Evolutionary conservation across 2,113 vertebrate genomes (phyloP), one percentile per base, ranked within the genome.

Genomic region (Myodes glareolus): DNA sequence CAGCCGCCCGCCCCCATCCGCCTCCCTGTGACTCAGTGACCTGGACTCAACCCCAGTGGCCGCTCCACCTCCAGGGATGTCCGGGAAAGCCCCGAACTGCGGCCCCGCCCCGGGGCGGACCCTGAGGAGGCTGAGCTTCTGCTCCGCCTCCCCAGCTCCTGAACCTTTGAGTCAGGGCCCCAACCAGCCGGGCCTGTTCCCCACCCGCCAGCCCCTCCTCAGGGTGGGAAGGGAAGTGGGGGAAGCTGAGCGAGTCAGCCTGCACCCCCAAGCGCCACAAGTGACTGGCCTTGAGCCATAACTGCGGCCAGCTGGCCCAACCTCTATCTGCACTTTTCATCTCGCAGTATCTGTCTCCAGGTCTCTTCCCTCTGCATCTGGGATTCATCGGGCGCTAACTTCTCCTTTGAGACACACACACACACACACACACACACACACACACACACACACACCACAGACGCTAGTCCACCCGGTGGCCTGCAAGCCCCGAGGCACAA

Each of bases 1-100:
- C 91, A 36, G 81, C 61, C 39, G 90, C 90, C 58, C 39, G 67
- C 92, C 88, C 65, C 65, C 47, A 67, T 70, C 47, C 29, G 25
- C 90, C 95, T 82, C 88, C n/a, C 88, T 0, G 33, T 77, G 96
- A 96, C 96, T 97, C 92, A 42, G 76, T 98, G 98, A 98, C 98
- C 98, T 5, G 96, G 94, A 87, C 92, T 90, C 97, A 97, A 98
- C 98, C 98, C 88, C 95, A 58, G 91, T 29, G 31, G 47, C 63
- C 3, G 96, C 96, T 82, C 95, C 97, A 93, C 97, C 97, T 90
- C 97, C 90, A 82, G 97, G 97, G 97, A 97, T 95, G 97, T 86
- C 82, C 97, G 97, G 97, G 97, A 98, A 98, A 98, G 96, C 97
- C 97, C 97, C 97, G 72, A 5, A 11, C 72, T n/a, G 47, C 33